Conservation (phyloP, 2,888 invertebrate species). For the Meta bourneti region DNA sequence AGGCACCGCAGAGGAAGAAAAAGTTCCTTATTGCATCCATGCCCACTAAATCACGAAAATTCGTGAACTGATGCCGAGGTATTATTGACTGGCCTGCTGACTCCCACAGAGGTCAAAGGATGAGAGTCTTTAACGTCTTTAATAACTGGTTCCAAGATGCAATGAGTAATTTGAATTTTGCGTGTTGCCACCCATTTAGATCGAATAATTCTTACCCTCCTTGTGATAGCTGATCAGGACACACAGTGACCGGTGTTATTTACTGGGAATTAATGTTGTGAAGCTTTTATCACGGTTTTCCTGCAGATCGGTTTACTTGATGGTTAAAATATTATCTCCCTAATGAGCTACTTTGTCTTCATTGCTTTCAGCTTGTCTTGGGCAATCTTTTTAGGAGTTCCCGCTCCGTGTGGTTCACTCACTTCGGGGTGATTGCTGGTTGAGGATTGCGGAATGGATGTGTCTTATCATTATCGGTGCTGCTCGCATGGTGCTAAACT, state of each 20-base stretch:
- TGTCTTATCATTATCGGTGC: too few relatives aligned
- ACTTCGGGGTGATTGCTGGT: too few relatives aligned
- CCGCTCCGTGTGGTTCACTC: neutral
- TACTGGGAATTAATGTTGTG: neutral
- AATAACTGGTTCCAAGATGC: conserved; percentile 5
- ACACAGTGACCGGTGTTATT: conserved; percentile 2
- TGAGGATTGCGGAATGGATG: too few relatives aligned
- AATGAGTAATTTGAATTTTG: neutral
- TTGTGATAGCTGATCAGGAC: conserved; percentile 6
- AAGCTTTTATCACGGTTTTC: neutral
- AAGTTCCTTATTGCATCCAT: neutral
- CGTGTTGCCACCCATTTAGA: conserved; percentile 39
- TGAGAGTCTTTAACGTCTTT: conserved; percentile 26
- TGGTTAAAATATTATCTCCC: neutral
- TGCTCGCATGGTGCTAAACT: too few relatives aligned
- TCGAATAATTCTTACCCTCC: neutral
- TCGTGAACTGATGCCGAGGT: conserved; percentile 23
- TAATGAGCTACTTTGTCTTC: conserved; percentile 31
- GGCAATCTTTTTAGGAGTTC: neutral
- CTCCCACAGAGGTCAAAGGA: conserved; percentile 28
- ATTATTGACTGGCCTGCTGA: neutral
- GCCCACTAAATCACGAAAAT: conserved; percentile 25
- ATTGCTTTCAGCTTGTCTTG: neutral
- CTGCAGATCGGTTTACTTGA: conserved; percentile 7
- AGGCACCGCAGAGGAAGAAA: neutral